phyloP scores from a whole-genome alignment of 92 coral and sea anemone genomes.

The Metridium senile region DNA sequence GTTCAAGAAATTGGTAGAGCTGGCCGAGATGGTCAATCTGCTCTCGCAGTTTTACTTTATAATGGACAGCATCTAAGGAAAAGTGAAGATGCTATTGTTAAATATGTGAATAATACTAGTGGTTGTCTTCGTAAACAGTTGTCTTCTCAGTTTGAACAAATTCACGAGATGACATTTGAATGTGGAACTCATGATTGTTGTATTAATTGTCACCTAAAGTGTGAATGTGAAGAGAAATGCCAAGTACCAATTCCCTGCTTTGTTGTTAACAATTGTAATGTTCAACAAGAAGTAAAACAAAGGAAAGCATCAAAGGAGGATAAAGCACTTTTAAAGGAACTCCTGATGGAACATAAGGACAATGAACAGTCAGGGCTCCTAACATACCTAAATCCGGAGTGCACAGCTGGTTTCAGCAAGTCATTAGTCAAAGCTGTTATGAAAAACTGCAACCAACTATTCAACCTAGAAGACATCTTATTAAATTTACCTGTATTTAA shows the following conservation, averaged over 20 bases:
- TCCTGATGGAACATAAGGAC: conserved; percentile 22
- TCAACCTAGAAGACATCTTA: conserved; percentile 23
- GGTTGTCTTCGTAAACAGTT: conserved; percentile 42
- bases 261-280: neutral
- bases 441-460: conserved; percentile 21
- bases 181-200: conserved; percentile 35
- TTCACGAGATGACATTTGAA: neutral
- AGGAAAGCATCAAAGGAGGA: conserved; percentile 23
- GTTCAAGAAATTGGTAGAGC: conserved; percentile 62
- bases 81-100: conserved; percentile 29
- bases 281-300: neutral
- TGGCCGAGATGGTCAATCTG: conserved; percentile 61
- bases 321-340: conserved; percentile 19
- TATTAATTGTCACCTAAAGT: conserved; percentile 27
- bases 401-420: conserved; percentile 21
- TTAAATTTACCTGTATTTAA: conserved; percentile 28
- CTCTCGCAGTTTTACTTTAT: conserved; percentile 39
- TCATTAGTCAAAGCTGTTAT: conserved; percentile 21
- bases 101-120: conserved; percentile 32
- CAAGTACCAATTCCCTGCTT: conserved; percentile 17
- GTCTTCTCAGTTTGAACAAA: conserved; percentile 19
- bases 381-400: conserved; percentile 25
- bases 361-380: neutral
- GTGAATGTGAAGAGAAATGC: conserved; percentile 29
- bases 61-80: conserved; percentile 50